Evolutionary conservation across 2,113 vertebrate genomes (phyloP), one percentile per base, ranked within the genome.

Genomic region (Tenebrosternarchus preto): DNA sequence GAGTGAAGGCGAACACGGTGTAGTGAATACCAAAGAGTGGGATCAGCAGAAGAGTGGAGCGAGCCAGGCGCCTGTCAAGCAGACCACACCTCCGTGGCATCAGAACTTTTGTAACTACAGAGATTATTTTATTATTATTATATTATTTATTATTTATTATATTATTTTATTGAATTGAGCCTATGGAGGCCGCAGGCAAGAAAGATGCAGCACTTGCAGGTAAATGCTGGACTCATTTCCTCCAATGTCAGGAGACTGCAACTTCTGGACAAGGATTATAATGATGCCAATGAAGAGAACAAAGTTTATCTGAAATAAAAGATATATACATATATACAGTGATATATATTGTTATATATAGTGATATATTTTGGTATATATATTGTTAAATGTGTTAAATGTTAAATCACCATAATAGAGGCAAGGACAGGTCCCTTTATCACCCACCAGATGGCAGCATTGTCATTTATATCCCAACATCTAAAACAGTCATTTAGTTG

Each of bases 181-280:
- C 36, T 15, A 31, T 27, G 57, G n/a, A 22, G 43, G 43, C 8
- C 12, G 43, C 24, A 31, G 11, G 12, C 17, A 27, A 50, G 20
- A 27, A 36, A 73, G 29, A 2, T 59, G 27, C 57, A n/a, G 83
- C 88, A 95, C 98, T 97, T 94, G 98, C 98, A 99, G 95, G 87
- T 99, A 99, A 91, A 99, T 98, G 91, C 98, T 99, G 55, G 97
- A 99, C 79, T 99, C 98, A 0, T 98, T 99, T 76, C 98, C 98
- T 75, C 98, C 97, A 0, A 98, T 98, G 80, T 99, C 98, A 31
- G 98, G 98, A 0, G 98, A 99, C 88, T 99, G 98, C 43, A 99
- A 93, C 86, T 99, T 99, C 92, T 99, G 97, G 55, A 99, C 97
- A n/a, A 99, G 94, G 86, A 99, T 99, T 84, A 99, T 94, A 59